phyloP scores from a whole-genome alignment of 2,888 invertebrate genomes.

The Caenorhabditis wallacei region DNA sequence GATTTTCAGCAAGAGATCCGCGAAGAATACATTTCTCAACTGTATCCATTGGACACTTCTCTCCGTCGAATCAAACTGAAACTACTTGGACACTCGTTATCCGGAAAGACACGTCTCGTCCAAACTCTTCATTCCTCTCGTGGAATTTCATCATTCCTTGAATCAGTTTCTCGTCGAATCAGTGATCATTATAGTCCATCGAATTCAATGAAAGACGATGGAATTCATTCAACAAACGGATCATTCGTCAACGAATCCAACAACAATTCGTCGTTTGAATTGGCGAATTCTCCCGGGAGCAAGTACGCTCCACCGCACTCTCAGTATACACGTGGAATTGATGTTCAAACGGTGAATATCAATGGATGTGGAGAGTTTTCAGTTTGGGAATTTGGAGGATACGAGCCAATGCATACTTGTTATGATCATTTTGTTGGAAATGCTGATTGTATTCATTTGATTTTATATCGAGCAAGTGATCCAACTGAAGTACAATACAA shows the following conservation, averaged over 20 bases:
- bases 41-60: conserved; percentile 83
- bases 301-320: conserved; percentile 82
- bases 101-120: conserved; percentile 73
- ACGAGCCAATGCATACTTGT: conserved; percentile 87
- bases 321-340: conserved; percentile 87
- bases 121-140: conserved; percentile 69
- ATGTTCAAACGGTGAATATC: conserved; percentile 86
- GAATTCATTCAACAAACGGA: conserved; percentile 78
- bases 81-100: conserved; percentile 88
- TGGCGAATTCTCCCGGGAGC: not conserved
- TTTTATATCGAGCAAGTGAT: conserved; percentile 88
- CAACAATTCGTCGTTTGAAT: conserved; percentile 66
- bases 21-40: conserved; percentile 87
- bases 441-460: conserved; percentile 87
- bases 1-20: conserved; percentile 81
- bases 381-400: conserved; percentile 90
- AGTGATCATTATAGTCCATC: conserved; percentile 77
- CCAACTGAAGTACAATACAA: conserved; percentile 85
- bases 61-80: conserved; percentile 87
- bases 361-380: conserved; percentile 86
- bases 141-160: conserved; percentile 75
- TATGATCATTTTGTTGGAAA: conserved; percentile 89
- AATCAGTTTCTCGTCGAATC: conserved; percentile 80
- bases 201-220: conserved; percentile 75
- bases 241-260: conserved; percentile 75